phyloP scores from a whole-genome alignment of 2,797 vertebrate genomes.

The Crenichthys baileyi region DNA sequence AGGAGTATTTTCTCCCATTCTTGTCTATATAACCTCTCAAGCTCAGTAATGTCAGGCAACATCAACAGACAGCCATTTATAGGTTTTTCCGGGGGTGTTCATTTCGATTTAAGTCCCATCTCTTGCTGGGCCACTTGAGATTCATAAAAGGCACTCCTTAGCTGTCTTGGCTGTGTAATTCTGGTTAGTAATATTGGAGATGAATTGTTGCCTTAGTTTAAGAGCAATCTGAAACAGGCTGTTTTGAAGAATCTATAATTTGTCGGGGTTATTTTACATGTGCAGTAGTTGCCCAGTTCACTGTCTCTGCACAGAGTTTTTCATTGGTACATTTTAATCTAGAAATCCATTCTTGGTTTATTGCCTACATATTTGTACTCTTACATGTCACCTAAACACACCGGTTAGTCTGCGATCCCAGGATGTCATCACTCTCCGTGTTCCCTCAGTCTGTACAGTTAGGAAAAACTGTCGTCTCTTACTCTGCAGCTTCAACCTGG shows the following conservation, averaged over 20 bases:
- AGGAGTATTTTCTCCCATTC: background rate
- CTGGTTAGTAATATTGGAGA: background rate
- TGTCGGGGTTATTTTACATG: background rate
- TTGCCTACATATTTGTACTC: too few relatives aligned
- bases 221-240: too few relatives aligned
- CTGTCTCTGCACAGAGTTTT: too few relatives aligned
- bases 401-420: too few relatives aligned
- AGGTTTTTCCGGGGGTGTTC: background rate
- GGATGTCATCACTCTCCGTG: too few relatives aligned
- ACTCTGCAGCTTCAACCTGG: too few relatives aligned
- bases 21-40: background rate
- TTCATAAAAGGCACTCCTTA: background rate
- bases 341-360: too few relatives aligned
- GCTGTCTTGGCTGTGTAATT: background rate
- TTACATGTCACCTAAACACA: too few relatives aligned
- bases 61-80: background rate
- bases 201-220: background rate
- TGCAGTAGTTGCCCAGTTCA: too few relatives aligned
- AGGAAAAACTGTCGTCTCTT: too few relatives aligned
- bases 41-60: background rate
- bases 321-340: too few relatives aligned
- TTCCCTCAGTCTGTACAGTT: too few relatives aligned
- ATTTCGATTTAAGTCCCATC: background rate
- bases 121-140: background rate
- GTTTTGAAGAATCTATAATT: background rate